Evolutionary conservation across 2,888 invertebrate genomes (phyloP).

Genomic region (Tineola bisselliella): DNA sequence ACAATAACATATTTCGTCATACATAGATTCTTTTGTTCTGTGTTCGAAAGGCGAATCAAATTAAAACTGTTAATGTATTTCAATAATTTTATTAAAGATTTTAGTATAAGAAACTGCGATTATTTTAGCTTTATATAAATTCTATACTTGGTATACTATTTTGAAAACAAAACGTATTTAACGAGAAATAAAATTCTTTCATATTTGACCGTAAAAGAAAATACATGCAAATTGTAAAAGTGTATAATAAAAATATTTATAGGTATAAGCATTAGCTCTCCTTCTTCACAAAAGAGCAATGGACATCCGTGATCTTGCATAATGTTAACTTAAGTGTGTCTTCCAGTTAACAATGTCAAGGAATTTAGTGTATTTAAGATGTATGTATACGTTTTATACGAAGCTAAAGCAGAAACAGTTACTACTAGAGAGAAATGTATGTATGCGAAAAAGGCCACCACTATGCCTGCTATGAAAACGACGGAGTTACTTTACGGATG

Average conservation of each 20-base stretch:
- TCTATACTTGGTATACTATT: not conserved
- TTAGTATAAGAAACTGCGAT: too few species aligned
- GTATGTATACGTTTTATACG: too few species aligned
- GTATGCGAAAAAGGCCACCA: too few species aligned
- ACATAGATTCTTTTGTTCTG: not conserved
- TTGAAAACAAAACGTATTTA: not conserved
- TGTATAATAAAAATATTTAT: not conserved
- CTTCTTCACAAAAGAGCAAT: not conserved
- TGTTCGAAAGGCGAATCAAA: not conserved
- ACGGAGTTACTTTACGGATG: too few species aligned
- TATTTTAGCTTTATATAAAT: too few species aligned
- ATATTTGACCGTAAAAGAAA: not conserved
- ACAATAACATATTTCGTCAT: not conserved
- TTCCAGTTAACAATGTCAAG: too few species aligned
- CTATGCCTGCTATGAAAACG: too few species aligned
- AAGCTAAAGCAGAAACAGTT: too few species aligned
- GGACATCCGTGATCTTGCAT: slow-evolving; percentile 1
- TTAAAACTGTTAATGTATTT: not conserved
- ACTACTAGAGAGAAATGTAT: too few species aligned
- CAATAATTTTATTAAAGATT: not conserved
- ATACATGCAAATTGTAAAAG: not conserved
- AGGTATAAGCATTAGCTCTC: not conserved
- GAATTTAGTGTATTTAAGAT: too few species aligned
- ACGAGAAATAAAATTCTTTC: not conserved
- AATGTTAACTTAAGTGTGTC: too few species aligned